phyloP scores from a whole-genome alignment of 2,797 vertebrate species.

The Sandelia bainsii region DNA sequence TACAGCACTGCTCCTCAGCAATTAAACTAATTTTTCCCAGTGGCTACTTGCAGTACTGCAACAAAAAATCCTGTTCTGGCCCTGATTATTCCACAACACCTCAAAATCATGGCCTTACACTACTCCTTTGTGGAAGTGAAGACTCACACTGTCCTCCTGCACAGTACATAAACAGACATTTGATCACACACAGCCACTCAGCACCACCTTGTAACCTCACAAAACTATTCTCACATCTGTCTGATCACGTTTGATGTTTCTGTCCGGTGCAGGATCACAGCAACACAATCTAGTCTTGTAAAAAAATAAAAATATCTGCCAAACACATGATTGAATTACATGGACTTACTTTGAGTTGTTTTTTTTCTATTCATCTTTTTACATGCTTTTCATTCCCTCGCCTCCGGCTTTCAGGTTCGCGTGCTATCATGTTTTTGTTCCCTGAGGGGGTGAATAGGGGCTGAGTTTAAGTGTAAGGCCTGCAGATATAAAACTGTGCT shows the following conservation, averaged over 20 bases:
- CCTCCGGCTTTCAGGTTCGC: neutral
- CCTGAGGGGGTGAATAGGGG: neutral
- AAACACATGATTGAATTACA: conserved; percentile 31
- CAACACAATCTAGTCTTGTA: conserved; percentile 21
- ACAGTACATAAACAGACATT: neutral
- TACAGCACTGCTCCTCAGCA: too few species aligned
- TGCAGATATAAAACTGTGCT: neutral
- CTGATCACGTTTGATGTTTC: conserved; percentile 2
- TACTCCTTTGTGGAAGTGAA: too few species aligned
- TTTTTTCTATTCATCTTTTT: conserved; percentile 1
- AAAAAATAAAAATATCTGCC: neutral
- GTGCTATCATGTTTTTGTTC: conserved; percentile 36
- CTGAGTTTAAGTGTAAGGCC: neutral
- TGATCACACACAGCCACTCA: neutral
- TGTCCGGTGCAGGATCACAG: conserved; percentile 4
- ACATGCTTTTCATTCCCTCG: neutral
- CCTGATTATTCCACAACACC: too few species aligned
- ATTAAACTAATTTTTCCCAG: too few species aligned
- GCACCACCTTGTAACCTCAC: neutral
- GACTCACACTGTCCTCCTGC: neutral
- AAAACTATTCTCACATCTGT: neutral
- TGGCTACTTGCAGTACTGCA: too few species aligned
- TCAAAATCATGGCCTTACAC: too few species aligned
- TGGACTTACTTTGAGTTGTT: conserved; percentile 17
- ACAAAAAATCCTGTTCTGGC: too few species aligned